Conservation (phyloP, 2,888 invertebrate species). For the Liopterus haemorrhoidalis region DNA sequence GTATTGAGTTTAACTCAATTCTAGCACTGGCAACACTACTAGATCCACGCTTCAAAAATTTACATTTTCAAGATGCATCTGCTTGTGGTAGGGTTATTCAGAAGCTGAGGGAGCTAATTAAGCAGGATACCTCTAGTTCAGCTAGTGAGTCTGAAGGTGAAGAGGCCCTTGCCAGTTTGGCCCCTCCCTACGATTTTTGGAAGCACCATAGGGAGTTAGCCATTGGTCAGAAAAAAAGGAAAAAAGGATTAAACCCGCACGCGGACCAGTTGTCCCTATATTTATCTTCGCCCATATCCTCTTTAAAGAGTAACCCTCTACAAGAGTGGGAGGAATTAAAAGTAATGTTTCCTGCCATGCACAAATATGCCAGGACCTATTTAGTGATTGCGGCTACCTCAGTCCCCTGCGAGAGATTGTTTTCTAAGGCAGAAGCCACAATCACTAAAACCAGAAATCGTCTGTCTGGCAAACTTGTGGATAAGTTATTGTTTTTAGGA, state of each 20-base stretch:
- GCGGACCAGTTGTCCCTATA: conserved; percentile 19
- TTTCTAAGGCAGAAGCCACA: too few species aligned
- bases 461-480: too few species aligned
- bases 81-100: conserved; percentile 32
- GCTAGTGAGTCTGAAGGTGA: conserved; percentile 33
- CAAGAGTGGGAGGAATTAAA: too few species aligned
- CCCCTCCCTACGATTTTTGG: conserved; percentile 28
- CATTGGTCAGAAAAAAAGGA: conserved; percentile 22
- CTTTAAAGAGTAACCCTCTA: conserved; percentile 20
- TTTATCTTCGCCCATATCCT: conserved; percentile 19
- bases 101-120: conserved; percentile 7
- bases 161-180: too few species aligned
- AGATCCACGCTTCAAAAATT: conserved; percentile 18
- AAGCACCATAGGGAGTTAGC: conserved; percentile 24
- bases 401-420: too few species aligned
- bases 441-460: too few species aligned
- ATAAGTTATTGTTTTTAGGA: too few species aligned
- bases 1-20: conserved; percentile 33
- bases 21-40: conserved; percentile 12
- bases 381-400: too few species aligned
- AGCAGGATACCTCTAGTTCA: conserved; percentile 8
- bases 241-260: conserved; percentile 17
- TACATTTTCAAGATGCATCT: conserved; percentile 19
- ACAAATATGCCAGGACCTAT: too few species aligned
- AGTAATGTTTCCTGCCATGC: too few species aligned